Conservation (phyloP, 1,140 invertebrate genomes). For the Bombus waltoni region DNA sequence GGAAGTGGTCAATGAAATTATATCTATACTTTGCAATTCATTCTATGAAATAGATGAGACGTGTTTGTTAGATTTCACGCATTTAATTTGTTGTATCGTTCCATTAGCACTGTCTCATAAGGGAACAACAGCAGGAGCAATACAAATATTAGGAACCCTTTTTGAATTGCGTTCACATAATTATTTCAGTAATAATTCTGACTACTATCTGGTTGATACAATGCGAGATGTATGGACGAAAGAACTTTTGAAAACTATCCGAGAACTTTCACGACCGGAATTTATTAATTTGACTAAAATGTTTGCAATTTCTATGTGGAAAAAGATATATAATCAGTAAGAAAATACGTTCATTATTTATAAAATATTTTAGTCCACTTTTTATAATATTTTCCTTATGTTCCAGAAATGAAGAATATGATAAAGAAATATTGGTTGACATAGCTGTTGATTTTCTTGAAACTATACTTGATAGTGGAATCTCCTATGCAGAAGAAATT, state of each 20-base stretch:
- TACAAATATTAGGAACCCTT: conserved; percentile 72
- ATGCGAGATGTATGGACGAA: conserved; percentile 59
- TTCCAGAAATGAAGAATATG: conserved; percentile 70
- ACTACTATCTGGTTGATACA: conserved; percentile 17
- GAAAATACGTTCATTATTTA: conserved; percentile 4
- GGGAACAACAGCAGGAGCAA: conserved; percentile 49
- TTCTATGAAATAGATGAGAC: conserved; percentile 52
- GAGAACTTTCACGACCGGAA: conserved; percentile 50
- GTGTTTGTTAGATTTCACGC: conserved; percentile 53
- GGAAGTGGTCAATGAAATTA: conserved; percentile 81
- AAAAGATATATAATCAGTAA: conserved; percentile 68
- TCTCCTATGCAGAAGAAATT: conserved; percentile 54
- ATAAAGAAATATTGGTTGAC: conserved; percentile 75
- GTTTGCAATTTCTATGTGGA: conserved; percentile 66
- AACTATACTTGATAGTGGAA: conserved; percentile 71
- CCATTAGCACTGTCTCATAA: conserved; percentile 67
- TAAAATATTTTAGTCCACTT: background rate
- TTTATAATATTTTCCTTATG: conserved; percentile 21
- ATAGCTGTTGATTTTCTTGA: conserved; percentile 79
- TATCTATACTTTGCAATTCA: conserved; percentile 75
- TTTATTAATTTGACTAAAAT: conserved; percentile 64
- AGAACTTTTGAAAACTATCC: conserved; percentile 51
- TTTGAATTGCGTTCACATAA: conserved; percentile 67
- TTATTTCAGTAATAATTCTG: conserved; percentile 28
- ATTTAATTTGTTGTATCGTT: conserved; percentile 67